A percentile compares a stretch with the other conserved stretches of the same genome.
Evolutionary conservation across 2,113 vertebrate genomes (phyloP).

Genomic region (Neopipo cinnamomea): DNA sequence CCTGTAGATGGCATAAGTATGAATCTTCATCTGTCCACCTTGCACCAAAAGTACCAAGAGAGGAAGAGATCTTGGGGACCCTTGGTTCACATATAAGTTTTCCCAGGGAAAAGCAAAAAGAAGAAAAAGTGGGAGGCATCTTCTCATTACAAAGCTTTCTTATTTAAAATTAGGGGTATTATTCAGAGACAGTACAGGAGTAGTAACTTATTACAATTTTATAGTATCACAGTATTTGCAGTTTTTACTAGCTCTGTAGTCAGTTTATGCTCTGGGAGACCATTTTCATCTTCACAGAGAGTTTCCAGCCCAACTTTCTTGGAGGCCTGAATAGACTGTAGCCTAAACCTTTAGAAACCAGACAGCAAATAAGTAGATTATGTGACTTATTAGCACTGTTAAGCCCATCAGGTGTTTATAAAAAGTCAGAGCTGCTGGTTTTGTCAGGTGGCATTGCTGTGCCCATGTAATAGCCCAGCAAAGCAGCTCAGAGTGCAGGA

Average conservation of each 20-base stretch:
- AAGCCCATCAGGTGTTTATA: neutral
- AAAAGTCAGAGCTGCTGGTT: neutral
- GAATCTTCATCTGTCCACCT: neutral
- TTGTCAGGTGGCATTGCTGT: neutral
- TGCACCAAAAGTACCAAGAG: neutral
- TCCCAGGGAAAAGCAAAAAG: neutral
- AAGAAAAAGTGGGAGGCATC: neutral
- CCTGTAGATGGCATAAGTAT: neutral
- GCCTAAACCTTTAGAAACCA: neutral
- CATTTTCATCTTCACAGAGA: neutral
- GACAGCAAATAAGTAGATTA: neutral
- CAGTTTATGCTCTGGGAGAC: neutral
- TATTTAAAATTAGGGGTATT: neutral
- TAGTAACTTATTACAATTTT: neutral
- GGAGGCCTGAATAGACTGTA: neutral
- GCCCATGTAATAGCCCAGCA: neutral
- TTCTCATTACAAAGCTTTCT: neutral
- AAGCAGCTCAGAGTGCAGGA: neutral
- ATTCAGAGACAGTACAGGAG: neutral
- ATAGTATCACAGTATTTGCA: neutral
- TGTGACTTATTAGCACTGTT: neutral
- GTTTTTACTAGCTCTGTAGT: neutral
- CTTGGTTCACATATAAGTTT: neutral
- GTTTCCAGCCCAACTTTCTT: neutral
- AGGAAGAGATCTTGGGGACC: neutral